Conservation (phyloP, 2,888 invertebrate genomes). For the Apotomis betuletana region DNA sequence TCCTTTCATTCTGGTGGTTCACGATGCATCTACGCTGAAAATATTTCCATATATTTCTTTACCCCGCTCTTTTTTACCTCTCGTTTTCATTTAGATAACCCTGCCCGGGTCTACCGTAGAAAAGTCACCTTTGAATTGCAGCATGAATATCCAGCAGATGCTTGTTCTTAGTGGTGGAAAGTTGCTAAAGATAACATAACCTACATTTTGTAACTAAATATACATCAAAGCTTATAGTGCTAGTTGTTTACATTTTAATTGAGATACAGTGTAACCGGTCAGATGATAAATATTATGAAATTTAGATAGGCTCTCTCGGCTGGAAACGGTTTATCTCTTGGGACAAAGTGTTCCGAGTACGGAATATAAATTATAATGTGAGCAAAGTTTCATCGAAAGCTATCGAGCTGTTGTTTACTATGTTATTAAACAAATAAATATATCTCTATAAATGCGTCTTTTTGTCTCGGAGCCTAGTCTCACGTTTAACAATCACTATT, state of each 20-base stretch:
- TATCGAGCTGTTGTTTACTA: background rate
- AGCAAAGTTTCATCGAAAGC: conserved; percentile 4
- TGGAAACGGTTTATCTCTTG: conserved; percentile 9
- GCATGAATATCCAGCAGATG: too few species aligned
- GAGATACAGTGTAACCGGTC: background rate
- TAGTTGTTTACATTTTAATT: conserved; percentile 7
- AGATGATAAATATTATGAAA: conserved; percentile 12
- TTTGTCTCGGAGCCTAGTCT: too few species aligned
- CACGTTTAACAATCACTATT: too few species aligned
- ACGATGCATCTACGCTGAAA: too few species aligned
- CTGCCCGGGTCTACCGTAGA: too few species aligned
- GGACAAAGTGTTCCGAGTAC: conserved; percentile 4
- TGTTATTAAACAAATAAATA: too few species aligned
- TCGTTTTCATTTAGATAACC: too few species aligned
- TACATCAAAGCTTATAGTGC: conserved; percentile 7
- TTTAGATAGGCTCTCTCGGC: conserved; percentile 16
- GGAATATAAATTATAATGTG: background rate
- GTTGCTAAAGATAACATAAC: background rate
- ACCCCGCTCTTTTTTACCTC: too few species aligned
- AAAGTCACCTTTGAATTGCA: too few species aligned
- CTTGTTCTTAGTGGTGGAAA: background rate
- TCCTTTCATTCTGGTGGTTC: too few species aligned
- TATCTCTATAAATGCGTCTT: too few species aligned
- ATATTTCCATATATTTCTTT: too few species aligned
- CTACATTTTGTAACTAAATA: background rate